Conservation (phyloP, 1,140 invertebrate species). For the Gonioctena quinquepunctata region DNA sequence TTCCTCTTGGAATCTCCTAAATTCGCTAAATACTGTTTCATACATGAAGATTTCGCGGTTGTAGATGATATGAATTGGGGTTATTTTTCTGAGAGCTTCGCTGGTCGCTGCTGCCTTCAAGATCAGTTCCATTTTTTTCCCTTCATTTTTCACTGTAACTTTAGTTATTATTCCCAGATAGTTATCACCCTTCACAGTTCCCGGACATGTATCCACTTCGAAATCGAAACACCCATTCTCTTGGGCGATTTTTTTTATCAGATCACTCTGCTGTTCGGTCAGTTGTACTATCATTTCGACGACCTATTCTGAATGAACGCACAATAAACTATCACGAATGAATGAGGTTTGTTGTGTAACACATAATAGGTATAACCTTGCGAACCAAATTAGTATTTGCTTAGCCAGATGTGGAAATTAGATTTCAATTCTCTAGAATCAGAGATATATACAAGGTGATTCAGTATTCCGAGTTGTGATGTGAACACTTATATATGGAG, state of each 20-base stretch:
- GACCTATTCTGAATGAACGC: too few species aligned
- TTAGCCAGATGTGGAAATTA: too few species aligned
- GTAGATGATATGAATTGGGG: conserved; percentile 31
- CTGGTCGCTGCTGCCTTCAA: conserved; percentile 32
- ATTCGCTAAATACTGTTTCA: conserved; percentile 24
- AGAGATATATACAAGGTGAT: too few species aligned
- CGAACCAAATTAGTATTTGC: too few species aligned
- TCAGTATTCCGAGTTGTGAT: too few species aligned
- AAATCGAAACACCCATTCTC: conserved; percentile 25
- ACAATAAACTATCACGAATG: too few species aligned
- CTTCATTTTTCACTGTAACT: conserved; percentile 21
- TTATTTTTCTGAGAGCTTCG: conserved; percentile 17
- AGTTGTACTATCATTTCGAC: not conserved
- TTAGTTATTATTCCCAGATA: conserved; percentile 36
- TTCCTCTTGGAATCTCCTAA: conserved; percentile 28
- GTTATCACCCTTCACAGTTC: conserved; percentile 35
- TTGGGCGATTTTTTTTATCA: conserved; percentile 23
- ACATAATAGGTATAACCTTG: too few species aligned
- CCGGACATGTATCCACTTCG: conserved; percentile 21
- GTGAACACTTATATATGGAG: too few species aligned
- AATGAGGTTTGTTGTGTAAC: too few species aligned
- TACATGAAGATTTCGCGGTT: conserved; percentile 35
- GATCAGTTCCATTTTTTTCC: conserved; percentile 28
- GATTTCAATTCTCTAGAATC: too few species aligned
- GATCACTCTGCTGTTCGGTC: not conserved